Evolutionary conservation across 2,888 invertebrate genomes (phyloP), one percentile per base, ranked within the genome.

Genomic region (Polydrusus cervinus): DNA sequence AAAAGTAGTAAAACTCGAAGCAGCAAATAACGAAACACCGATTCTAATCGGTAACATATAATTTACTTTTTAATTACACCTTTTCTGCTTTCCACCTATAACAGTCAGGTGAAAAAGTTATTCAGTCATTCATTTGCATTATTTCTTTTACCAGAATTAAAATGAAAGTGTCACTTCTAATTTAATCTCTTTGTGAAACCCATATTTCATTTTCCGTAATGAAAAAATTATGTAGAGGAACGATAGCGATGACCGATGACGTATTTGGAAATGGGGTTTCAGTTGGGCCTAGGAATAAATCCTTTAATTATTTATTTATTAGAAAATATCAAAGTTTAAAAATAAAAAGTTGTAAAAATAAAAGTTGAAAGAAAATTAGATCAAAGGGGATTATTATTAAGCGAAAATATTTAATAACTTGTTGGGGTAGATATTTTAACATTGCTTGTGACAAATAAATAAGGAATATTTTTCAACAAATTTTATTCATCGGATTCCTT

Each of bases 21-120:
- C 38, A 16, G 57, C 57, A 40, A 60, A 60, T 38, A 60, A 8
- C 16, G 55, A 55, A 9, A 34, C 34, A 34, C 7, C 34, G 34
- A 34, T 38, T 60, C 34, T 60, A 60, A 60, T 60, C 57, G 30
- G 16, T 38, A 60, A 60, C 57, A 16, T 60, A 60, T 60, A 60
- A 60, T 60, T 60, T 60, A 60, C 57, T 60, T 60, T 60, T 60
- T 60, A 60, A 60, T 60, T 60, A 60, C 38, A 60, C 16, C 38
- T 60, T 49, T 60, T 60, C 57, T 16, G 57, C 57, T 60, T 60
- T 60, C 34, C 57, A 60, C 57, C 57, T 10, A 14, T 60, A 60
- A 60, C 18, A 38, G 57, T 60, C 57, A 60, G 57, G 57, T 60
- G 57, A 38, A 60, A 60, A 38, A 38, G 57, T 60, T 60, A 40